Percentiles rank a stretch among this genome's conserved stretches.
Evolutionary conservation across 2,113 vertebrate species (phyloP).

Genomic region (Daboia siamensis): DNA sequence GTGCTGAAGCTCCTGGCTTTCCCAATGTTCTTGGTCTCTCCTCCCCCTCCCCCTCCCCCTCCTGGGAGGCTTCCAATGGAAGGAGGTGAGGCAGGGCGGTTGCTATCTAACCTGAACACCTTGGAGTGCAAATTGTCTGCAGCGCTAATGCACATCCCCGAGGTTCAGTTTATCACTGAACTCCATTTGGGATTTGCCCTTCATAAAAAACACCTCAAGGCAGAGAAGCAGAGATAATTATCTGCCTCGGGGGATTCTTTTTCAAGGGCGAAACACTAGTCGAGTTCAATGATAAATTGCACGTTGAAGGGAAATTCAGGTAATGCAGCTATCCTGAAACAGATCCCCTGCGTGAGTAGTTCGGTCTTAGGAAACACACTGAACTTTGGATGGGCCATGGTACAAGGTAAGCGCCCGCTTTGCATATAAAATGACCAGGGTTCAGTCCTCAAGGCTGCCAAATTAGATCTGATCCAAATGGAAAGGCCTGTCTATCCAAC

Average conservation of each 20-base stretch:
- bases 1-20: not conserved
- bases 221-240: not conserved
- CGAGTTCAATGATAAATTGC: not conserved
- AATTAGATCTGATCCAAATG: not conserved
- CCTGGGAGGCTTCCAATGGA: slow-evolving; percentile 13
- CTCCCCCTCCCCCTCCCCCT: slow-evolving; percentile 4
- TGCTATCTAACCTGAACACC: not conserved
- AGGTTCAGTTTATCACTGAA: not conserved
- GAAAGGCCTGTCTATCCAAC: not conserved
- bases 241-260: not conserved
- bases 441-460: not conserved
- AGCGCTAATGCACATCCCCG: not conserved
- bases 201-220: not conserved
- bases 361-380: not conserved
- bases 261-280: not conserved
- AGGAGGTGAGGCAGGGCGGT: not conserved
- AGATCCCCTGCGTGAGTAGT: not conserved
- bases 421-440: not conserved
- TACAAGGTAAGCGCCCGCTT: too few species aligned
- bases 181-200: not conserved
- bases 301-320: not conserved
- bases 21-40: not conserved
- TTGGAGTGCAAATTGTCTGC: not conserved
- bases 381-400: not conserved
- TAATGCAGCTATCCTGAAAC: not conserved